Conservation (phyloP, 2,888 invertebrate species). For the Cenopis cana region DNA sequence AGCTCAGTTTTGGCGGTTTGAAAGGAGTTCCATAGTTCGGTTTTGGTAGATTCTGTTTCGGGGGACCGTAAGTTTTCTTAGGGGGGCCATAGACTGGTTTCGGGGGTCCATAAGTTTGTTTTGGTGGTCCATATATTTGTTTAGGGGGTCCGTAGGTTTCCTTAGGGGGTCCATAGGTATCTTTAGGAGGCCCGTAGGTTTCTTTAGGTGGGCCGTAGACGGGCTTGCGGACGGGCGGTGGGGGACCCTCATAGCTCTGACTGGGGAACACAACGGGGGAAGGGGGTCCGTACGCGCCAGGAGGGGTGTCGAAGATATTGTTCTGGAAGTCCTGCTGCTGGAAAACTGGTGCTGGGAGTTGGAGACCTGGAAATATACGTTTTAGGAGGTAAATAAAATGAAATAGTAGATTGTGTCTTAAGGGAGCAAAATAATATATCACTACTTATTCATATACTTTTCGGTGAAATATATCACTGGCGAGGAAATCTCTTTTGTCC, state of each 20-base stretch:
- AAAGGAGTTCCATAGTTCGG: constrained; percentile 70
- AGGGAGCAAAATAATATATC: too few species aligned
- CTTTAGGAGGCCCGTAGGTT: constrained; percentile 63
- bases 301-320: constrained; percentile 59
- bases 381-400: not conserved
- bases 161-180: constrained; percentile 66
- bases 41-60: constrained; percentile 65
- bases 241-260: constrained; percentile 80
- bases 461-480: too few species aligned
- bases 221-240: constrained; percentile 74
- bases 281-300: constrained; percentile 81
- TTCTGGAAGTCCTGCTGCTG: constrained; percentile 59
- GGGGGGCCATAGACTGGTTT: constrained; percentile 75
- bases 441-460: too few species aligned
- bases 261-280: constrained; percentile 74
- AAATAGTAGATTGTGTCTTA: not conserved
- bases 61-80: constrained; percentile 65
- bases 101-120: constrained; percentile 73
- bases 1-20: constrained; percentile 63
- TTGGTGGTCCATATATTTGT: constrained; percentile 74
- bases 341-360: constrained; percentile 81
- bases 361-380: constrained; percentile 72
- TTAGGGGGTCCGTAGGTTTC: constrained; percentile 78
- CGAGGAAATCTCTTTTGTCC: too few species aligned
- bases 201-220: constrained; percentile 57